These are phyloP conservation scores for Percina caprodes DNA, from an alignment of 2,113 vertebrate species.

Conservation along the genomic window DNA sequence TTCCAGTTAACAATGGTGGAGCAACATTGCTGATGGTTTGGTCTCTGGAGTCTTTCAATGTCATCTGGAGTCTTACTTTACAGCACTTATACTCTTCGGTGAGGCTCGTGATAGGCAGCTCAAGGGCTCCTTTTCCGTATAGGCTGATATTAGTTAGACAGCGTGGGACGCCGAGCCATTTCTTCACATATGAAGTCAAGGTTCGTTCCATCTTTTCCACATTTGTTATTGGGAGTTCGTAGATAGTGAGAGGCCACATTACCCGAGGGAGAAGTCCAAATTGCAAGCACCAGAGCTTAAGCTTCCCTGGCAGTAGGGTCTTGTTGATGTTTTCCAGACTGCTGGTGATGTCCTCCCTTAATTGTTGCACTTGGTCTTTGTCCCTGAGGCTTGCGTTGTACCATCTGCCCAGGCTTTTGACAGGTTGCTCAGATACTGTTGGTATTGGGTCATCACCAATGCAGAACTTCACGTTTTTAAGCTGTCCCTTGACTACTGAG, in stretches of 20 bases:
- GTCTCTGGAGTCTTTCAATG: not conserved
- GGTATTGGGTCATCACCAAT: no score
- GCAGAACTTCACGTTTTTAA: no score
- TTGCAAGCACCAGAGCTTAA: no score
- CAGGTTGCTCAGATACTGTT: no score
- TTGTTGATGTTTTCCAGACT: no score
- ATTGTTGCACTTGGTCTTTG: not conserved
- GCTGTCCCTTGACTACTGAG: no score
- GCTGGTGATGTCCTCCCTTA: no score
- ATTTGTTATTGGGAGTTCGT: not conserved
- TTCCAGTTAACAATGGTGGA: not conserved
- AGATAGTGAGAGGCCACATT: not conserved
- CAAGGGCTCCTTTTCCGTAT: not conserved
- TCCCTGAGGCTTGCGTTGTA: no score
- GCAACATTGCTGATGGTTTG: not conserved
- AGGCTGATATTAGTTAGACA: not conserved
- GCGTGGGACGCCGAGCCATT: not conserved
- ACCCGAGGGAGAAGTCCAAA: no score
- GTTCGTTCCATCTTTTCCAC: constrained; percentile 1
- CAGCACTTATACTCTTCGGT: not conserved
- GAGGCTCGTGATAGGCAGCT: not conserved
- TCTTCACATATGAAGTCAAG: not conserved
- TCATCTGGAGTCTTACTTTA: not conserved
- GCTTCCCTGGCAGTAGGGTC: no score
- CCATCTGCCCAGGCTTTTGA: no score